Percentiles rank a stretch among this genome's conserved stretches.
These are phyloP conservation scores for Perca schrenkii DNA, from an alignment of 2,113 vertebrate genomes.

Conservation along the genomic window DNA sequence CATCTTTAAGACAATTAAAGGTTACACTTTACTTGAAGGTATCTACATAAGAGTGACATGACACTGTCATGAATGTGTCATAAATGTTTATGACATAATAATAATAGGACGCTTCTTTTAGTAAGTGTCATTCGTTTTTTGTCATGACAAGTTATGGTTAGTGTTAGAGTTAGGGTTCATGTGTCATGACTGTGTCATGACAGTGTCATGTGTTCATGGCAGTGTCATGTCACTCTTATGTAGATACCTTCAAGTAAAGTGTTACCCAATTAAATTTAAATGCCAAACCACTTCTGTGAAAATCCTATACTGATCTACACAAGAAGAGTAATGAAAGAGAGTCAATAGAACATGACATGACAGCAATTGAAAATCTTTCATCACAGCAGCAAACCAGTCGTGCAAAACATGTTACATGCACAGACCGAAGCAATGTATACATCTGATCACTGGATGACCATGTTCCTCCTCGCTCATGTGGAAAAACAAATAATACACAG, in stretches of 20 bases:
- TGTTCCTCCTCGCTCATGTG: neutral
- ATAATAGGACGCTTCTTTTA: no score
- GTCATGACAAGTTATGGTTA: no score
- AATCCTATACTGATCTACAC: conserved; percentile 9
- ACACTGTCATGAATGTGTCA: no score
- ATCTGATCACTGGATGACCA: neutral
- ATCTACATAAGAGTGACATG: no score
- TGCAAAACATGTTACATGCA: neutral
- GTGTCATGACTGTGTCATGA: no score
- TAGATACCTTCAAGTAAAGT: no score
- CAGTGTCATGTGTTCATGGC: no score
- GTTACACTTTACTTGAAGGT: no score
- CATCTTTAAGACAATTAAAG: neutral
- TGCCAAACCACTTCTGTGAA: neutral
- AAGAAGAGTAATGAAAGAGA: neutral
- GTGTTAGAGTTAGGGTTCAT: no score
- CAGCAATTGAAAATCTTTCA: conserved; percentile 21
- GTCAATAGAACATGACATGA: conserved; percentile 5
- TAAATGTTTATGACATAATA: no score
- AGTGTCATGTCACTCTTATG: no score
- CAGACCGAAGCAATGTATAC: conserved; percentile 5
- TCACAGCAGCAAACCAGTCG: conserved; percentile 12
- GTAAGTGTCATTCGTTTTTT: no score
- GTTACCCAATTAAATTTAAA: conserved; percentile 9
- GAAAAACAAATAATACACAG: conserved; percentile 10